These are phyloP conservation scores for Melikaiella ostensackeni DNA, from an alignment of 2,888 invertebrate species.

Conservation along the genomic window DNA sequence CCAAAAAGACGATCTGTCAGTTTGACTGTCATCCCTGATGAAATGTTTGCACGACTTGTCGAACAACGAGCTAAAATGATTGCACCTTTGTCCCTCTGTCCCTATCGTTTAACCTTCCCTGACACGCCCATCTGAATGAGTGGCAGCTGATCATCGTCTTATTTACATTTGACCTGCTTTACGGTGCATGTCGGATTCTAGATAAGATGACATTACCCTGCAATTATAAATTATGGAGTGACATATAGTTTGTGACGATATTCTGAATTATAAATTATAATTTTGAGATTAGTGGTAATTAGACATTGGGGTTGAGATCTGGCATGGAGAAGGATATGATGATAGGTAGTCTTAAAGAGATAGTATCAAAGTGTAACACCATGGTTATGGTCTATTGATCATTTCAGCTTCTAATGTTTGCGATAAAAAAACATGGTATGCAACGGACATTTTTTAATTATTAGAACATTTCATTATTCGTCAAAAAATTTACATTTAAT, in stretches of 20 bases:
- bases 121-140: conserved; percentile 25
- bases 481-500: too few species aligned
- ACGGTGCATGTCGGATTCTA: conserved; percentile 23
- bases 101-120: conserved; percentile 11
- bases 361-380: conserved; percentile 5
- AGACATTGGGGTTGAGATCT: not conserved
- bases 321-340: not conserved
- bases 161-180: conserved; percentile 20
- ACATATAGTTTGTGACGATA: not conserved
- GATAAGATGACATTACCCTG: conserved; percentile 23
- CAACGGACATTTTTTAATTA: too few species aligned
- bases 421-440: not conserved
- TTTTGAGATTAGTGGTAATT: not conserved
- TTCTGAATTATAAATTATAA: not conserved
- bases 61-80: not conserved
- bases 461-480: too few species aligned
- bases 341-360: not conserved
- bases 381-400: not conserved
- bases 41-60: conserved; percentile 15
- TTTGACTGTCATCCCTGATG: not conserved
- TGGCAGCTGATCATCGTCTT: conserved; percentile 2
- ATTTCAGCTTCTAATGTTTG: not conserved
- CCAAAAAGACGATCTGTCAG: conserved; percentile 12
- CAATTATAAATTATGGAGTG: conserved; percentile 27
- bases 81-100: conserved; percentile 5